Base-by-base conservation (phyloP, 2,888 invertebrate species). In the Ypsolopha sequella region DNA sequence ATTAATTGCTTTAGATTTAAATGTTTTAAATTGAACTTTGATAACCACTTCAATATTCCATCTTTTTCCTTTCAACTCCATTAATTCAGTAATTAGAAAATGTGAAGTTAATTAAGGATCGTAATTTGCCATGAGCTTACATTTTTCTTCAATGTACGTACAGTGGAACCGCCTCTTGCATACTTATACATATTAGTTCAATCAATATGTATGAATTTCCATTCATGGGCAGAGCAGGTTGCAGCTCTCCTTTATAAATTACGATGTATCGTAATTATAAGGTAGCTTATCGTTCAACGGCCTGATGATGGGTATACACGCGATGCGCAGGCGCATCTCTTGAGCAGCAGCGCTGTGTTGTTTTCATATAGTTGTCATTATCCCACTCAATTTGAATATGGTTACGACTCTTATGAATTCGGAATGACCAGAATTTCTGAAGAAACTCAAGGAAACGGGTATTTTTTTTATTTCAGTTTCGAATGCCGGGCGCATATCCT, bases 151-250 rank as follows among this genome's bases (percentile, higher is more conserved):
- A 14, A 11, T 43, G 13, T 8, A n/a, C 14, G 13, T 8, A n/a
- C 14, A 47, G 14, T 11, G 4, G 24, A 24, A 24, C 11, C 38
- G 35, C 34, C 44, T 2, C 11, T 11, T 11, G 34, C 46, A 35
- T 35, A n/a, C n/a, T n/a, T n/a, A 33, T 46, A 11, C 46, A 67
- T 61, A 58, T 56, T 61, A 58, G 58, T 60, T 57, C 57, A 60
- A 54, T 57, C 64, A 63, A 68, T 75, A 68, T 71, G 73, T 76
- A 77, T 73, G 68, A 60, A 64, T 70, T 65, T 64, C 73, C 72
- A 68, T 73, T 65, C 69, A 71, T 70, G 73, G 64, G 58, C 61
- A 65, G 63, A 73, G 71, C 73, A 59, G 70, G 71, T 73, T 65
- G 61, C 66, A 34, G 8, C 11, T 62, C 59, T 61, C 68, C 61